Percentiles rank a stretch among this genome's conserved stretches.
Conservation (phyloP, 2,888 invertebrate species). For the Epistrophe eligans region DNA sequence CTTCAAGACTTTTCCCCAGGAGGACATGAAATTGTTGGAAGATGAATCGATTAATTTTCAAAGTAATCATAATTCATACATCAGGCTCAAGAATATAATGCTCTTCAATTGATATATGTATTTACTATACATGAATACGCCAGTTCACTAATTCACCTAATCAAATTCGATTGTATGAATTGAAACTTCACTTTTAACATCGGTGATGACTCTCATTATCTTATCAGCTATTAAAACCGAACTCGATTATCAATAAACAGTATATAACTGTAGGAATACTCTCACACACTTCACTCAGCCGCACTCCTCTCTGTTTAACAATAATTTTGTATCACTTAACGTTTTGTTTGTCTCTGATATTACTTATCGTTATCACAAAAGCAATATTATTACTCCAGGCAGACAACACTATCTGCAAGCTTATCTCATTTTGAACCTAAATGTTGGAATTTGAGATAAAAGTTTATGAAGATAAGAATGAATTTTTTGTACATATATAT, state of each 20-base stretch:
- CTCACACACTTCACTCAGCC: constrained; percentile 4
- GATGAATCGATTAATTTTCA: too few species aligned
- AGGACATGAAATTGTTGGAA: too few species aligned
- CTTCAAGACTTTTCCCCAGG: too few species aligned
- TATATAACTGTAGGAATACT: constrained; percentile 36
- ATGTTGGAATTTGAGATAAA: constrained; percentile 45
- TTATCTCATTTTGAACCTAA: constrained; percentile 48
- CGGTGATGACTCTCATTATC: constrained; percentile 46
- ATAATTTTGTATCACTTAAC: constrained; percentile 33
- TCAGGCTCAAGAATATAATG: background rate
- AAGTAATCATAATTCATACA: too few species aligned
- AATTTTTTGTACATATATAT: background rate
- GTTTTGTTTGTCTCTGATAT: constrained; percentile 43
- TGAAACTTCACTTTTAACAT: constrained; percentile 34
- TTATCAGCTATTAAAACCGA: constrained; percentile 64
- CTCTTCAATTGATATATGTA: background rate
- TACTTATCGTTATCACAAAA: constrained; percentile 39
- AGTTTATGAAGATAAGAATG: constrained; percentile 1
- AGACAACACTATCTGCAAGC: constrained; percentile 51
- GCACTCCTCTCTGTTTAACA: background rate
- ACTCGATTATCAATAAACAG: constrained; percentile 56
- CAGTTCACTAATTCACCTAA: background rate
- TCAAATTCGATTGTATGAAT: background rate
- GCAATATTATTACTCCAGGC: constrained; percentile 40
- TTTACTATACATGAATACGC: background rate